Base-by-base conservation (phyloP, 2,113 vertebrate genomes). In the Oryzias melastigma region DNA sequence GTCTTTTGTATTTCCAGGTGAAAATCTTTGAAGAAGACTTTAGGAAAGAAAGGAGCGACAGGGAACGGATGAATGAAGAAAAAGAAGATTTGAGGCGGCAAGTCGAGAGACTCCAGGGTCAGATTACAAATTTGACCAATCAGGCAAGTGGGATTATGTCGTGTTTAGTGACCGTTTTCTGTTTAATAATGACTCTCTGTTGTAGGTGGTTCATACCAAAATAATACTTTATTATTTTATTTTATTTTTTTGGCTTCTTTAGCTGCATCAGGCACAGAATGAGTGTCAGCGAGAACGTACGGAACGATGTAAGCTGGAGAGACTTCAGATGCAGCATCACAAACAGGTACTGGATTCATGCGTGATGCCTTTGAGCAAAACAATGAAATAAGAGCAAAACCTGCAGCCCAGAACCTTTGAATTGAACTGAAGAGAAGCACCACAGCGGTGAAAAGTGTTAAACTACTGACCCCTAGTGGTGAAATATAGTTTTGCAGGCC, bases 11-110 rank as follows among this genome's bases (percentile, higher is more conserved):
- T 50, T 4, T 29, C 12, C 71, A 99, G 97, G 96, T 99, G 46
- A 96, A 97, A 80, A 98, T 99, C 87, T 99, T 98, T 0, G 97
- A 99, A 80, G 97, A 99, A 66, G 97, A 99, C 69, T 99, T 99
- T 81, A 94, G 96, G 64, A 93, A 94, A 85, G 97, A 99, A 71
- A 90, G 97, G 57, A 96, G 96, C 0, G 97, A 99, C 80, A 84
- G 97, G 29, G 97, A 99, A 64, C 92, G 97, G 42, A 98, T 98
- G 97, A 98, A 98, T 1, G 97, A 98, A 80, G 96, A 99, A 78
- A 99, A 99, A 71, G 97, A 99, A 52, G 96, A 97, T 58, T 81
- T 99, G 78, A 96, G 94, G 78, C 91, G 94, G 79, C 95, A 98
- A 77, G 89, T 98, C 73, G 96, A 98, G 70, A 91, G 94, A 62